These are phyloP conservation scores for Nestor notabilis DNA, from an alignment of 2,113 vertebrate species.

Conservation along the genomic window DNA sequence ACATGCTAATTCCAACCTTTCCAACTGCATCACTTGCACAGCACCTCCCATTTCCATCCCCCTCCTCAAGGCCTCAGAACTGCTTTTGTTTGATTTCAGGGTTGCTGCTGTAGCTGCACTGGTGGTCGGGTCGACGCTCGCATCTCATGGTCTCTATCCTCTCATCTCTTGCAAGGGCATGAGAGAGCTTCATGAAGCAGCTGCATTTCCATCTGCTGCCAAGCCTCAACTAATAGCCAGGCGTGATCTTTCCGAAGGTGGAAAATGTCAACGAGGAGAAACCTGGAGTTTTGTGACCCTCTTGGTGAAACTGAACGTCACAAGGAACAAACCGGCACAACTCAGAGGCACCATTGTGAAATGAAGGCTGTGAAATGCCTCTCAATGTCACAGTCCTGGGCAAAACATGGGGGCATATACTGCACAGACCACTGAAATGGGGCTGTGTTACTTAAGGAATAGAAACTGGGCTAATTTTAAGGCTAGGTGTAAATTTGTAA, in stretches of 20 bases:
- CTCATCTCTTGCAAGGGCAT: fast-evolving
- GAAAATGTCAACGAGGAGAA: background rate
- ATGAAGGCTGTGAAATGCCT: background rate
- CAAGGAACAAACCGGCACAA: fast-evolving
- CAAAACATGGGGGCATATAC: background rate
- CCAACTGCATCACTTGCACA: background rate
- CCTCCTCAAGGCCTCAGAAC: background rate
- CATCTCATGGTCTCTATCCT: background rate
- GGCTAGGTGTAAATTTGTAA: background rate
- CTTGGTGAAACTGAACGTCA: background rate
- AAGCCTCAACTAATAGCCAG: background rate
- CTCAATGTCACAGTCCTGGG: background rate
- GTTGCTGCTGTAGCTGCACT: constrained; percentile 22
- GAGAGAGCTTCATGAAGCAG: background rate
- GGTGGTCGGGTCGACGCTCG: background rate
- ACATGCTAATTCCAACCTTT: background rate
- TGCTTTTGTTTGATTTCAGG: constrained; percentile 26
- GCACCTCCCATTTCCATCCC: background rate
- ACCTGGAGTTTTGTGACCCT: background rate
- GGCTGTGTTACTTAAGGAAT: fast-evolving
- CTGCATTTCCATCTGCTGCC: background rate
- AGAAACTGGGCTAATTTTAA: background rate
- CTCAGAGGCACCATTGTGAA: background rate
- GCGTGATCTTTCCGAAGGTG: fast-evolving
- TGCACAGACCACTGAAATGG: background rate